phyloP scores from a whole-genome alignment of 2,113 vertebrate genomes.

The Acrocephalus arundinaceus region DNA sequence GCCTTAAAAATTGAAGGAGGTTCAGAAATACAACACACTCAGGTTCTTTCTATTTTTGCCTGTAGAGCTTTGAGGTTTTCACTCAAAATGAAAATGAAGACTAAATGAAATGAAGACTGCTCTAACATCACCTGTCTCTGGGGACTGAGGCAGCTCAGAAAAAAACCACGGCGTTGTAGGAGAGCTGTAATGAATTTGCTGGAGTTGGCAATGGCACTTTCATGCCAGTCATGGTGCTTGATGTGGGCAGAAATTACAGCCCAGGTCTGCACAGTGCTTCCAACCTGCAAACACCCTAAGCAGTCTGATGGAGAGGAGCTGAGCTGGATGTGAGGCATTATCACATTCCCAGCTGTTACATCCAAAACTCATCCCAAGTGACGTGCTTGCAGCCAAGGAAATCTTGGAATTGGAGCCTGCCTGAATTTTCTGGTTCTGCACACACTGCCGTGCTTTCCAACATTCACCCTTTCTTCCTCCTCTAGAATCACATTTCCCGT shows the following conservation, averaged over 20 bases:
- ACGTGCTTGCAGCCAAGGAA: not conserved
- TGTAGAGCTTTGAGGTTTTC: not conserved
- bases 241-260: not conserved
- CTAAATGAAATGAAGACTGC: not conserved
- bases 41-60: not conserved
- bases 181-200: not conserved
- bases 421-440: not conserved
- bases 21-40: not conserved
- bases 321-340: not conserved
- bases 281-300: not conserved
- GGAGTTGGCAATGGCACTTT: not conserved
- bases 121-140: not conserved
- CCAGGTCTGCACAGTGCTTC: not conserved
- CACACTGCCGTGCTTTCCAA: not conserved
- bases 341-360: accelerated
- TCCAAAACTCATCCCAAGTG: not conserved
- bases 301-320: not conserved
- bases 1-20: not conserved
- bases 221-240: accelerated
- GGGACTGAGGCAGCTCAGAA: not conserved
- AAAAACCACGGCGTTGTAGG: accelerated
- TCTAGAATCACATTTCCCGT: not conserved
- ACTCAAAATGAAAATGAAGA: not conserved
- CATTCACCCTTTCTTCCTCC: not conserved
- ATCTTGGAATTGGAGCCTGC: not conserved